Evolutionary conservation across 2,113 vertebrate species (phyloP), one percentile per base, ranked within the genome.

Genomic region (Dicaeum eximium): DNA sequence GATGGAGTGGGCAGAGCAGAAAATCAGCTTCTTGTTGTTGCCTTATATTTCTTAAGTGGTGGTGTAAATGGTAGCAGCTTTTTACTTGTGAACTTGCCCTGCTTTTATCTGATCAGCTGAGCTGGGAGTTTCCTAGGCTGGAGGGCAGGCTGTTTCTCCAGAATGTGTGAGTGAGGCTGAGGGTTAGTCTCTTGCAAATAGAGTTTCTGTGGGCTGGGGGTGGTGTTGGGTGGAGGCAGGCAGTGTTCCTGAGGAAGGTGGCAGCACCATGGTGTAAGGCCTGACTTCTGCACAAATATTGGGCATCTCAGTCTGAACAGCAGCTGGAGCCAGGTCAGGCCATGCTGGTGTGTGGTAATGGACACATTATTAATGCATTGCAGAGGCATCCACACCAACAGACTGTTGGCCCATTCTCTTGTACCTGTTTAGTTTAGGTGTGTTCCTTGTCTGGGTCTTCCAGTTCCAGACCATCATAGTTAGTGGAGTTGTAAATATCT

Each of bases 251-350:
- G 2, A 56, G 42, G 15, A 51, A 44, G 35, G 21, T 60, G 62
- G 24, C 35, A 85, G 82, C 65, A 35, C 37, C 1, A 1, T 23
- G 21, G 9, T 47, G 10, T 7, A 11, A 24, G 33, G 12, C 45
- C 23, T 80, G 35, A 8, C 48, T 65, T 48, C 45, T 70, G 24
- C 24, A 7, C 22, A 27, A 23, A 14, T 37, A 7, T 22, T 61
- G 56, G 31, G 38, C 22, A 13, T 37, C 60, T 73, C 0, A 0
- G 28, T 31, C 30, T 62, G 51, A 44, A 3, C 18, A 71, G 61
- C n/a, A 58, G 22, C 56, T 62, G 67, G 37, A 83, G 35, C 15
- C 11, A 42, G 25, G 38, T 62, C 42, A 53, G 10, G n/a, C 45
- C 28, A 21, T 6, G 0, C 38, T 14, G 25, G 12, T 17, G 15